Base-by-base conservation (phyloP, 2,113 vertebrate species). In the Notarius quadriscutis region DNA sequence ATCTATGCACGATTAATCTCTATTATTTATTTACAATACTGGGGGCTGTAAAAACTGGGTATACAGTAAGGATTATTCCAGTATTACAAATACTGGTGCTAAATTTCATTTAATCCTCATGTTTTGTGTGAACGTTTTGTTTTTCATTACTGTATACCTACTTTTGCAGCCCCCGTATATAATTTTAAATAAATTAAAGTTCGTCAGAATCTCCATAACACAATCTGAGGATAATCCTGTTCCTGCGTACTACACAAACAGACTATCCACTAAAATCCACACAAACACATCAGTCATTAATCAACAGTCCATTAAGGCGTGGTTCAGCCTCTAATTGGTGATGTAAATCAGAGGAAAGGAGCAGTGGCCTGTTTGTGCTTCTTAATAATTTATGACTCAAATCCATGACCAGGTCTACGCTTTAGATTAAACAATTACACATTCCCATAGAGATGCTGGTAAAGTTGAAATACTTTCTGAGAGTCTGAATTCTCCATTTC, bases 241-340 rank as follows among this genome's bases (percentile, higher is more conserved):
- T 57, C 78, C 4, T 11, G 30, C 1, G n/a, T 53, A 30, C 79
- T 75, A 17, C 57, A 55, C 18, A 63, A 87, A 65, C 51, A 77
- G 18, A 83, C 41, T 48, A 50, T 8, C 55, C 63, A 69, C 50
- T 69, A 67, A 65, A 86, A 65, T 48, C 57, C 51, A 80, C 27
- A 48, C 51, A 79, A 78, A 69, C 74, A 87, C 27, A 67, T 62
- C 78, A 50, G 71, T 79, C 60, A 82, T 67, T 77, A 79, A 77
- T 58, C 58, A 84, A 69, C 58, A 84, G 6, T 84, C 63, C 87
- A 87, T 87, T 51, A 87, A 84, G 81, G 87, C 25, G 87, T 65
- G 87, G 62, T 79, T n/a, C 72, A 20, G 17, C 74, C 14, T 58
- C 74, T 58, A 87, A 87, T 77, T 79, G 34, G 72, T 25, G 81